Conservation (phyloP, 1,140 invertebrate species). For the Diachasmimorpha longicaudata region DNA sequence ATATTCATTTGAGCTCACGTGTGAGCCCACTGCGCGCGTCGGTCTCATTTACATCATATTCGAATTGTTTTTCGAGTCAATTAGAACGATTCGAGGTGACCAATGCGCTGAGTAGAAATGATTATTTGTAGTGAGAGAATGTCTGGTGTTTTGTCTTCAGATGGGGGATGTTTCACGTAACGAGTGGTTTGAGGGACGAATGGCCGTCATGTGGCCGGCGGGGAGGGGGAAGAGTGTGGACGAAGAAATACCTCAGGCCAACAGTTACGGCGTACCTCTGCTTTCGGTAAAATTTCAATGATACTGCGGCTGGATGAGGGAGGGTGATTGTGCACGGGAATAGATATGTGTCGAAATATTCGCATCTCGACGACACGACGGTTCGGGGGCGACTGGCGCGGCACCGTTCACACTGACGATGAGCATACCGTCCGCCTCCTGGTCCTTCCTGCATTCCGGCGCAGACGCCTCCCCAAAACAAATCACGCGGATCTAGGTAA, state of each 20-base stretch:
- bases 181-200: no score
- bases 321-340: constrained; percentile 14
- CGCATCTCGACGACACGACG: constrained; percentile 57
- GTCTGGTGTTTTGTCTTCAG: no score
- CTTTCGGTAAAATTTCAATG: neutral
- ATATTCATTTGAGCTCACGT: neutral
- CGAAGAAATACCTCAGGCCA: neutral
- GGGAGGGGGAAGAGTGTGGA: no score
- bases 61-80: neutral
- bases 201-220: neutral
- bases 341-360: constrained; percentile 33
- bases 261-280: neutral
- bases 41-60: neutral
- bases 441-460: constrained; percentile 43
- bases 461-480: constrained; percentile 52
- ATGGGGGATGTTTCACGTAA: no score
- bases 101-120: no score
- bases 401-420: constrained; percentile 14
- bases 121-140: no score
- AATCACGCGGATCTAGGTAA: constrained; percentile 27
- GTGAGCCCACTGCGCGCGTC: neutral
- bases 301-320: neutral
- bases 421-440: constrained; percentile 41
- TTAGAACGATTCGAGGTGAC: neutral
- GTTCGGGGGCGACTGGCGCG: constrained; percentile 56